These are phyloP conservation scores for Nebria ingens DNA, from an alignment of 1,140 invertebrate genomes.

Conservation along the genomic window DNA sequence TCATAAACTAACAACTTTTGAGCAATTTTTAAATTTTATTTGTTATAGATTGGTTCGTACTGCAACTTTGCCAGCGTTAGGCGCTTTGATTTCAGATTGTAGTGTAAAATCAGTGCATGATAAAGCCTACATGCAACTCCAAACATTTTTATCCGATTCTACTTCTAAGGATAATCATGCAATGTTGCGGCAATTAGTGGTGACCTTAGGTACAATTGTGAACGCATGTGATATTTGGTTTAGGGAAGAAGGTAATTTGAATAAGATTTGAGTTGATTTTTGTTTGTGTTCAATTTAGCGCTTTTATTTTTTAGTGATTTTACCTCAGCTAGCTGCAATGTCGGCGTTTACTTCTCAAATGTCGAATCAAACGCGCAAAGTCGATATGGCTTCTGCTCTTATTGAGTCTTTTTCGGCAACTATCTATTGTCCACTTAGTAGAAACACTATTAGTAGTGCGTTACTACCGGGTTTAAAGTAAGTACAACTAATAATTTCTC, in stretches of 20 bases:
- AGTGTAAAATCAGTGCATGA: slow-evolving; percentile 48
- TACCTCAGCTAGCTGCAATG: slow-evolving; percentile 48
- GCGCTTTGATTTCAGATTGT: slow-evolving; percentile 50
- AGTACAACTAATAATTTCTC: slow-evolving; percentile 13
- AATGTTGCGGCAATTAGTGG: slow-evolving; percentile 38
- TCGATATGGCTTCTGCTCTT: slow-evolving; percentile 47
- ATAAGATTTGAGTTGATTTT: slow-evolving; percentile 1
- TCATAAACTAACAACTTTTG: neutral
- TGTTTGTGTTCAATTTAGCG: neutral
- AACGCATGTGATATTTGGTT: slow-evolving; percentile 41
- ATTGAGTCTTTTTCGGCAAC: slow-evolving; percentile 57
- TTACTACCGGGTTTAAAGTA: slow-evolving; percentile 41
- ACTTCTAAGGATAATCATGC: slow-evolving; percentile 35
- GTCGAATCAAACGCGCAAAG: slow-evolving; percentile 41
- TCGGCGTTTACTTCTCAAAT: slow-evolving; percentile 44
- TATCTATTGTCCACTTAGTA: slow-evolving; percentile 48
- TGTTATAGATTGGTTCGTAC: slow-evolving; percentile 47
- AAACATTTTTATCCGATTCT: slow-evolving; percentile 49
- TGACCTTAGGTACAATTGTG: slow-evolving; percentile 40
- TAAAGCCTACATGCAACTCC: slow-evolving; percentile 60
- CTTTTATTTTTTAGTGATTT: slow-evolving; percentile 43
- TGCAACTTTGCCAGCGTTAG: slow-evolving; percentile 52
- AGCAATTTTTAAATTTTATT: slow-evolving; percentile 7
- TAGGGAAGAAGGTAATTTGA: slow-evolving; percentile 42
- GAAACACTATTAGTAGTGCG: slow-evolving; percentile 36